These are phyloP conservation scores for Perithous albicinctus DNA, from an alignment of 2,888 invertebrate species.

Conservation along the genomic window DNA sequence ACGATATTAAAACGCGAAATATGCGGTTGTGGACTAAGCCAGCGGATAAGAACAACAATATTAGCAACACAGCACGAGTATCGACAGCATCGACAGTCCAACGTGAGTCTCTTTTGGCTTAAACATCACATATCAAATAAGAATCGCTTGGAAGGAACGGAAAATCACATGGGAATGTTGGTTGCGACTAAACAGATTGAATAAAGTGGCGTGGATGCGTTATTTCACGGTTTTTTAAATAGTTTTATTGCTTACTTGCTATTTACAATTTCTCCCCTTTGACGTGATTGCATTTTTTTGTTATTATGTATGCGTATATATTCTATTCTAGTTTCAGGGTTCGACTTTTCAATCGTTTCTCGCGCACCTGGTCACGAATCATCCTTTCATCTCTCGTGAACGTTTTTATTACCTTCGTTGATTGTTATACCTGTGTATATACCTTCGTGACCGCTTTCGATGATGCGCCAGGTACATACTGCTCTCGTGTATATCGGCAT, in stretches of 20 bases:
- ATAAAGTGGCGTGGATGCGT: too few relatives aligned
- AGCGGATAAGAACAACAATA: conserved; percentile 6
- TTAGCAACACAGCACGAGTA: conserved; percentile 24
- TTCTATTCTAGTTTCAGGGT: too few relatives aligned
- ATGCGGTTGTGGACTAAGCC: conserved; percentile 45
- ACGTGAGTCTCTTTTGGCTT: conserved; percentile 48
- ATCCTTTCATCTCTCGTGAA: conserved; percentile 9
- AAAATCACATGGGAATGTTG: background rate
- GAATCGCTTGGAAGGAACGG: background rate
- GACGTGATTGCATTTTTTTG: too few relatives aligned
- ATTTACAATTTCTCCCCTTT: background rate
- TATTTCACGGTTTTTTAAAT: conserved; percentile 1
- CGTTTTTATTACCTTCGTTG: background rate
- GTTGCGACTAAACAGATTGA: too few relatives aligned
- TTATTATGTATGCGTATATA: too few relatives aligned
- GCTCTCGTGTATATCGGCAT: background rate
- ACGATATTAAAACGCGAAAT: conserved; percentile 57
- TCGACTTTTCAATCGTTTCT: conserved; percentile 16
- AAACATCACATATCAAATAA: conserved; percentile 2
- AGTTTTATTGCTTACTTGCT: background rate
- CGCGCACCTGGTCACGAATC: conserved; percentile 21
- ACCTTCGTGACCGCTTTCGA: conserved; percentile 19
- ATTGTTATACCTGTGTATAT: background rate
- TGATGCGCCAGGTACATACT: background rate
- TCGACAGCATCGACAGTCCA: conserved; percentile 31